Conservation (phyloP, 2,113 vertebrate species). For the Sarotherodon lohbergeri region DNA sequence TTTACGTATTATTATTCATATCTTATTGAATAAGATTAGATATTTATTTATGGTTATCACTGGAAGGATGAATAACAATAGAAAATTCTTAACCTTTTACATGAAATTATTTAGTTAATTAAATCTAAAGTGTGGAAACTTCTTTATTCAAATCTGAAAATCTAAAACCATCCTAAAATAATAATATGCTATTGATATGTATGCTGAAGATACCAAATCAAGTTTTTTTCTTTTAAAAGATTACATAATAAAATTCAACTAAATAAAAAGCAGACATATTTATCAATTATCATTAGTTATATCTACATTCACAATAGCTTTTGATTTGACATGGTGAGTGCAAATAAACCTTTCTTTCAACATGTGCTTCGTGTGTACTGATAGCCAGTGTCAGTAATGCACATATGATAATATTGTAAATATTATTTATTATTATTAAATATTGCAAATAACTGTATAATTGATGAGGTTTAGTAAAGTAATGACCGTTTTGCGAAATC, state of each 20-base stretch:
- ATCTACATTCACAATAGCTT: neutral
- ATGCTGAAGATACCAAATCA: neutral
- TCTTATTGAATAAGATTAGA: neutral
- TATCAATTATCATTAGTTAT: neutral
- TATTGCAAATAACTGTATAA: neutral
- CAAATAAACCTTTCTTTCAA: neutral
- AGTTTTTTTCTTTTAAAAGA: neutral
- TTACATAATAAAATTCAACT: neutral
- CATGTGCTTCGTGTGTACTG: neutral
- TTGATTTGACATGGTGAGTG: neutral
- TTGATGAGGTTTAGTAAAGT: neutral
- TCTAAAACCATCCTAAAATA: neutral
- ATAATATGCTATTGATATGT: neutral
- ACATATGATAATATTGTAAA: neutral
- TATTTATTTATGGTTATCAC: neutral
- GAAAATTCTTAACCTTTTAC: neutral
- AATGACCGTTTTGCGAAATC: neutral
- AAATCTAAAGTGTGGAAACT: neutral
- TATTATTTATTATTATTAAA: neutral
- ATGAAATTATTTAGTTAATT: neutral
- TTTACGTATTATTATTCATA: neutral
- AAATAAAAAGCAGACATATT: neutral
- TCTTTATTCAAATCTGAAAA: neutral
- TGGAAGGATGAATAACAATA: neutral
- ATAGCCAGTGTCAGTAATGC: neutral